Base-by-base conservation (phyloP, 2,888 invertebrate species). In the Blastobasis adustella region DNA sequence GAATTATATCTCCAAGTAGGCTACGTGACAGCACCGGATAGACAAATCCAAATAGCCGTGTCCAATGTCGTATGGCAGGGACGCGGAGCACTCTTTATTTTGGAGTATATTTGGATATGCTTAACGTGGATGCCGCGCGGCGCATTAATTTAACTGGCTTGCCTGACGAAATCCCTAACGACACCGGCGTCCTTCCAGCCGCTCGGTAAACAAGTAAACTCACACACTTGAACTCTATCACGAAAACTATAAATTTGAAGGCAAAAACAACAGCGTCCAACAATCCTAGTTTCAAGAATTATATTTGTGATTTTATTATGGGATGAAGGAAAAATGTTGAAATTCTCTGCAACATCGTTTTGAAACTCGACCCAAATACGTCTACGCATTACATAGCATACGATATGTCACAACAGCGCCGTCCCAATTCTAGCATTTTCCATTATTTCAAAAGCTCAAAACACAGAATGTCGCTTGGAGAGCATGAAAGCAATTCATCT, bases 331-430 rank as follows among this genome's bases (percentile, higher is more conserved):
- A 23, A 23, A 23, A 23, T 23, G 23, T 23, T 23, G 23, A 23
- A 23, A 23, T 23, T 23, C 23, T 23, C 23, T 23, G 23, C 23
- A 41, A 41, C 8, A 72, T 66, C 71, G 72, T 78, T 78, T 76
- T 71, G 68, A 71, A 71, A 66, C 63, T 63, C 70, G 76, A 67
- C 75, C 78, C 76, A 73, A 76, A 76, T 76, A 70, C 69, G 73
- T 77, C 75, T 63, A 68, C 65, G 58, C 59, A 65, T 53, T 49
- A 64, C 69, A 71, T 71, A 71, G 73, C 71, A 69, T 73, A 71
- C 67, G 66, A 61, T 23, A 23, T 67, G 71, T 65, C 68, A 71
- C 69, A 63, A 66, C 49, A 52, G 49, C 51, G 40, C 51, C 47
- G 54, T 41, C 51, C 51, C 45, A 51, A 44, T 49, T 54, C 49